Evolutionary conservation across 2,797 vertebrate genomes (phyloP).

Genomic region (Myotis pilosus): DNA sequence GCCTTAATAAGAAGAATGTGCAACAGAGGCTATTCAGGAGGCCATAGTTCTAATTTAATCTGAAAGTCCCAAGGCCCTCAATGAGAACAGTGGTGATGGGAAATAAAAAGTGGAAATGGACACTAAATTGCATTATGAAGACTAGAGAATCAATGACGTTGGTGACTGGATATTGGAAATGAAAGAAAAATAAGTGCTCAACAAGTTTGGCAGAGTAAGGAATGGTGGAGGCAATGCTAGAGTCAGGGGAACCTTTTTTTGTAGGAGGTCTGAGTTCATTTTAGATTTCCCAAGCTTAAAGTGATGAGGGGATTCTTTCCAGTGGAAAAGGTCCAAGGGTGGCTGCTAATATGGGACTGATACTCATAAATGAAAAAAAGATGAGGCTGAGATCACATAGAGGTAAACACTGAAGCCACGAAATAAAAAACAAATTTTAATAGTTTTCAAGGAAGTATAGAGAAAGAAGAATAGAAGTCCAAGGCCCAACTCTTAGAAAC

Average conservation of each 20-base stretch:
- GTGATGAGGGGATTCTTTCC: background rate
- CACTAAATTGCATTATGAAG: conserved; percentile 17
- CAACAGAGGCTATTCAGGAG: conserved; percentile 1
- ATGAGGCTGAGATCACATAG: background rate
- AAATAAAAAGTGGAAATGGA: conserved; percentile 36
- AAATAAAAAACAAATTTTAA: background rate
- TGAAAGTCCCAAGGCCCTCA: conserved; percentile 18
- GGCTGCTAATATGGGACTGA: conserved; percentile 1
- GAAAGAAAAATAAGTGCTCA: conserved; percentile 21
- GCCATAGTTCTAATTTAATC: conserved; percentile 4
- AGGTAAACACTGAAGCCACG: conserved; percentile 19
- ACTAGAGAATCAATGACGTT: background rate
- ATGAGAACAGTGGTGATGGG: background rate
- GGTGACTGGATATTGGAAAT: background rate
- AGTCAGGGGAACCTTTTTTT: background rate
- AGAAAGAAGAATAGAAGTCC: background rate
- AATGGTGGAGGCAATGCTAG: background rate
- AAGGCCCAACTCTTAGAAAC: background rate
- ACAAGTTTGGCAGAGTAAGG: background rate
- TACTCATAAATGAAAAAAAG: conserved; percentile 20
- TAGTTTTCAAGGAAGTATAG: background rate
- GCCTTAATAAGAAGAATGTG: background rate
- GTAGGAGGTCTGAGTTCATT: background rate
- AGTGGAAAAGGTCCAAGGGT: background rate
- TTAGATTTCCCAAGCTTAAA: background rate